Evolutionary conservation across 2,113 vertebrate species (phyloP).

Genomic region (Syngnathus typhle): DNA sequence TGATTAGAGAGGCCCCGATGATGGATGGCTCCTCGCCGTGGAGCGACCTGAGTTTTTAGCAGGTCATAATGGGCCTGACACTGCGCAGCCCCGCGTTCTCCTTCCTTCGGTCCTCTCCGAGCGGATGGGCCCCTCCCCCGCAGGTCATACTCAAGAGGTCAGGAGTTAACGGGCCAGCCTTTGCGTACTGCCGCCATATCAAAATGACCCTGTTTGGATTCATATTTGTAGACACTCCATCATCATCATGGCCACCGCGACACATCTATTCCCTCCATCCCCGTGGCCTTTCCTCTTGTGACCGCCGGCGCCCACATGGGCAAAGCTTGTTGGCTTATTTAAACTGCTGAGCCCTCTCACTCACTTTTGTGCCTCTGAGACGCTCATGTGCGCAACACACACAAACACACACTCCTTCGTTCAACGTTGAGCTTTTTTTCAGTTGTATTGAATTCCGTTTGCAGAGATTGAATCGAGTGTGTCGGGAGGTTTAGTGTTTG

Average conservation of each 20-base stretch:
- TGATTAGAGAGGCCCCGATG: constrained; percentile 77
- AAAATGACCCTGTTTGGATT: constrained; percentile 75
- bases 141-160: constrained; percentile 70
- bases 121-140: constrained; percentile 49
- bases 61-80: constrained; percentile 76
- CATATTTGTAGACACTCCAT: constrained; percentile 76
- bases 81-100: constrained; percentile 72
- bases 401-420: constrained; percentile 27
- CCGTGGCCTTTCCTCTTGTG: constrained; percentile 52
- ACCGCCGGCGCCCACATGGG: constrained; percentile 47
- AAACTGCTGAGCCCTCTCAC: constrained; percentile 46
- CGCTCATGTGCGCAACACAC: constrained; percentile 20
- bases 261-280: constrained; percentile 65
- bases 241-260: constrained; percentile 65
- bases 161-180: constrained; percentile 74
- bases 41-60: constrained; percentile 77
- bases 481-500: constrained; percentile 49
- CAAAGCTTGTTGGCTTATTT: constrained; percentile 62
- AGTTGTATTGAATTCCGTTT: constrained; percentile 55
- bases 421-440: constrained; percentile 41
- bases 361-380: constrained; percentile 37
- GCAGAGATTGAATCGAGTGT: constrained; percentile 56
- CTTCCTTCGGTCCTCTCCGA: constrained; percentile 53
- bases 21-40: constrained; percentile 78
- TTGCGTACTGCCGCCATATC: constrained; percentile 63